A percentile compares a stretch with the other conserved stretches of the same genome.
Evolutionary conservation across 2,113 vertebrate genomes (phyloP).

Genomic region (Gymnobelideus leadbeateri): DNA sequence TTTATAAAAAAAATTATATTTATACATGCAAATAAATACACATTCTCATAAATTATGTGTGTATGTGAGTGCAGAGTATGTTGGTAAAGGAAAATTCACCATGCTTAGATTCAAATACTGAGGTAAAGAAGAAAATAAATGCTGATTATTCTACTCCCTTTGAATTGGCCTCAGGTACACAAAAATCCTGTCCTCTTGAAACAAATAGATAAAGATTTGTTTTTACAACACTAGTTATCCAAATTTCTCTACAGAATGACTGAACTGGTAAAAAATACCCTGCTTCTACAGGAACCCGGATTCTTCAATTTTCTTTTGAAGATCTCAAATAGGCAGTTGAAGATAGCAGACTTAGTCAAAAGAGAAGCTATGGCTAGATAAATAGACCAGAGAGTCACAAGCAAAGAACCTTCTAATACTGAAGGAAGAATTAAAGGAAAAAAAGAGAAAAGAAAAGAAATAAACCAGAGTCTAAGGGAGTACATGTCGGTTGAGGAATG

Average conservation of each 20-base stretch:
- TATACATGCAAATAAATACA: constrained; percentile 7
- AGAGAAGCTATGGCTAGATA: background rate
- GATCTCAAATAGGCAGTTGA: background rate
- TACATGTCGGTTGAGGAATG: no score
- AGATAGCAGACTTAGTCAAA: background rate
- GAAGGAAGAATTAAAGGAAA: background rate
- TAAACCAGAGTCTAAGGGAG: no score
- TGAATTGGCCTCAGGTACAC: background rate
- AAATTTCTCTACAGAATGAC: background rate
- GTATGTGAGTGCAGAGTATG: background rate
- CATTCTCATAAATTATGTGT: background rate
- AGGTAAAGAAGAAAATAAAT: constrained; percentile 20
- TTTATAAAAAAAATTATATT: constrained; percentile 35
- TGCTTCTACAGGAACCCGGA: background rate
- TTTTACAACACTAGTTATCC: background rate
- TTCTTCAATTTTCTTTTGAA: background rate
- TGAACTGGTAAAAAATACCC: background rate
- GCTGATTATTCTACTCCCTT: constrained; percentile 11
- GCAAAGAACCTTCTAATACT: background rate
- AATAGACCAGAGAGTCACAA: background rate
- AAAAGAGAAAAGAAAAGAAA: no score
- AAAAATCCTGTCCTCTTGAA: background rate
- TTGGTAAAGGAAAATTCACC: background rate
- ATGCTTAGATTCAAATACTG: background rate
- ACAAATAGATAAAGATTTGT: background rate